A percentile compares a stretch with the other conserved stretches of the same genome.
These are phyloP conservation scores for Amphiprion ocellaris DNA, from an alignment of 2,113 vertebrate species.

Conservation along the genomic window DNA sequence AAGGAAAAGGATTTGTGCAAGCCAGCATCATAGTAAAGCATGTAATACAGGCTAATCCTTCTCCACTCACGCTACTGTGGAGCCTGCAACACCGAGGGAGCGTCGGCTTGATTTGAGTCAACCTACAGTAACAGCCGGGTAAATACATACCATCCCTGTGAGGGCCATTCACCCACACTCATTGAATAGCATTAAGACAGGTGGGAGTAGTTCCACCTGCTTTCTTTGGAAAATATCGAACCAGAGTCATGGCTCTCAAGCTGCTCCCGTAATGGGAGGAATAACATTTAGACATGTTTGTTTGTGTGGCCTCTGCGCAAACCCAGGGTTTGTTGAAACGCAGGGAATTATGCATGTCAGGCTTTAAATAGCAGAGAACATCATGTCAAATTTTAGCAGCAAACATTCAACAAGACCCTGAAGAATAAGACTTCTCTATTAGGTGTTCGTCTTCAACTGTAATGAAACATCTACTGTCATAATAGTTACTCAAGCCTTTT, in stretches of 20 bases:
- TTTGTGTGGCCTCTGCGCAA: not conserved
- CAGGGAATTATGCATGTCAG: not conserved
- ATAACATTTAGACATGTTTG: constrained; percentile 11
- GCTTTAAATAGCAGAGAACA: not conserved
- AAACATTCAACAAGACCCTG: not conserved
- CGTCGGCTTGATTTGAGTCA: constrained; percentile 19
- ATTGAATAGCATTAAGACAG: constrained; percentile 39
- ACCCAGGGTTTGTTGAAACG: constrained; percentile 1
- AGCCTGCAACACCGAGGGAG: constrained; percentile 31
- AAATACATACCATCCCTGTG: constrained; percentile 41
- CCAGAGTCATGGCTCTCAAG: constrained; percentile 1
- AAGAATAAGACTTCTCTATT: not conserved
- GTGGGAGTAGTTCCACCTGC: constrained; percentile 35
- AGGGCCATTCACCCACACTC: constrained; percentile 35
- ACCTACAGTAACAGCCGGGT: constrained; percentile 56
- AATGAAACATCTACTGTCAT: not conserved
- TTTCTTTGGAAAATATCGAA: constrained; percentile 46
- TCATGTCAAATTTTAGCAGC: not conserved
- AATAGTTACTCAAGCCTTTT: not conserved
- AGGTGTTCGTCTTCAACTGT: not conserved
- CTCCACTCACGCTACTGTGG: constrained; percentile 41
- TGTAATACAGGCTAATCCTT: constrained; percentile 71
- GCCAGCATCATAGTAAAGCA: constrained; percentile 58
- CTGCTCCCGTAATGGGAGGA: constrained; percentile 7
- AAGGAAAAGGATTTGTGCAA: constrained; percentile 58